phyloP scores from a whole-genome alignment of 1,140 invertebrate species.

The Gyrodactylus salaris region DNA sequence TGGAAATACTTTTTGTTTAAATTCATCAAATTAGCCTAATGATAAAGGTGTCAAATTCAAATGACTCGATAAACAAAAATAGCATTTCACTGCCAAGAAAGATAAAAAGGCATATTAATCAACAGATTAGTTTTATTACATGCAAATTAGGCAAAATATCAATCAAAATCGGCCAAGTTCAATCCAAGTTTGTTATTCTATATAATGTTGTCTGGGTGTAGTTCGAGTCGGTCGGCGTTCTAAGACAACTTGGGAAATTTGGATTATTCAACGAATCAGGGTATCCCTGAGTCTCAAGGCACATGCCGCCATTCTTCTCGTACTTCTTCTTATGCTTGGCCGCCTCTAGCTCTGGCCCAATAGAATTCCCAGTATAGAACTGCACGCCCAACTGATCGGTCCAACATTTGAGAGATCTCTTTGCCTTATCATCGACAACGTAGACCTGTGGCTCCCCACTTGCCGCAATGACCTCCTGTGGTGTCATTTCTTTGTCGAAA shows the following conservation, averaged over 20 bases:
- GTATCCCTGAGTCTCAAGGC: constrained; percentile 60
- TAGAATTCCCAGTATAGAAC: constrained; percentile 45
- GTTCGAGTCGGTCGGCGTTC: not conserved
- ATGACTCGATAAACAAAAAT: too few relatives aligned
- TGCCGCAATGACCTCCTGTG: not conserved
- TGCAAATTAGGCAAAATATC: too few relatives aligned
- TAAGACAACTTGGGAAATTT: not conserved
- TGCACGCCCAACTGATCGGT: constrained; percentile 57
- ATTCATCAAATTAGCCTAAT: too few relatives aligned
- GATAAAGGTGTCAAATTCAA: too few relatives aligned
- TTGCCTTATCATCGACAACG: not conserved
- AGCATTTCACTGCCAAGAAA: too few relatives aligned
- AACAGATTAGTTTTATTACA: too few relatives aligned
- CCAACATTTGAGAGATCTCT: not conserved
- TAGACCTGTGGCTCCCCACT: not conserved
- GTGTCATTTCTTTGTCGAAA: not conserved
- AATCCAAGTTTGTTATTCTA: not conserved
- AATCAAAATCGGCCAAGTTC: too few relatives aligned
- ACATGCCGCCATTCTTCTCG: constrained; percentile 41
- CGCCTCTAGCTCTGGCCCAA: constrained; percentile 23
- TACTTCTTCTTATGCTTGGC: constrained; percentile 38
- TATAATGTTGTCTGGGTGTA: not conserved
- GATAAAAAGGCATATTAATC: too few relatives aligned
- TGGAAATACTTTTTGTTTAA: too few relatives aligned
- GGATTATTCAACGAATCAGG: constrained; percentile 50